Evolutionary conservation across 2,113 vertebrate species (phyloP).

Genomic region (Gyps fulvus): DNA sequence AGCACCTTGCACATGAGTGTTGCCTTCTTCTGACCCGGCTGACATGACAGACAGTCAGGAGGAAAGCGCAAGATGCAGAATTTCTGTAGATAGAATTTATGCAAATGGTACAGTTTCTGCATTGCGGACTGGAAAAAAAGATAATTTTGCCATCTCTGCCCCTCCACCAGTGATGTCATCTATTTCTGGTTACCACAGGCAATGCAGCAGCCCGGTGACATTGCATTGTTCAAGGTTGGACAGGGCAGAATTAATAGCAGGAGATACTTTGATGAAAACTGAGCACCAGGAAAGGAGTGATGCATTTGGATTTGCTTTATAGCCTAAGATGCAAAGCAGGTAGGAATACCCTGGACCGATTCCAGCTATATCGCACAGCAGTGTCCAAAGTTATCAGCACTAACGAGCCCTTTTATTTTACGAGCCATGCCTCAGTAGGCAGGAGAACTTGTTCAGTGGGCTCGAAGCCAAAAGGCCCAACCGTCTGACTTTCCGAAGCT

Average conservation of each 20-base stretch:
- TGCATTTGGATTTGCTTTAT: slow-evolving; percentile 4
- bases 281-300: background rate
- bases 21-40: background rate
- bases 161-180: background rate
- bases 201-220: background rate
- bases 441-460: slow-evolving; percentile 9
- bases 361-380: slow-evolving; percentile 7
- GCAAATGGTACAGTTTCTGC: background rate
- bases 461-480: slow-evolving; percentile 41
- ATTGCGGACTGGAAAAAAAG: background rate
- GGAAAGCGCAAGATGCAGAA: background rate
- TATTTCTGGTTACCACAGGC: background rate
- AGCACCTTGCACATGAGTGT: background rate
- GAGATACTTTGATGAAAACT: background rate
- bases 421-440: background rate
- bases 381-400: background rate
- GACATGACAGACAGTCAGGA: background rate
- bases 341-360: background rate
- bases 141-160: background rate
- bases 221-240: background rate
- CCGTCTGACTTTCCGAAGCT: background rate
- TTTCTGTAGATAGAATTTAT: background rate
- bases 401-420: slow-evolving; percentile 42
- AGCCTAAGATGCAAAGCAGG: slow-evolving; percentile 31
- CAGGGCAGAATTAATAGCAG: background rate